A percentile compares a stretch with the other conserved stretches of the same genome.
phyloP scores from a whole-genome alignment of 2,113 vertebrate species.

The Plestiodon gilberti region DNA sequence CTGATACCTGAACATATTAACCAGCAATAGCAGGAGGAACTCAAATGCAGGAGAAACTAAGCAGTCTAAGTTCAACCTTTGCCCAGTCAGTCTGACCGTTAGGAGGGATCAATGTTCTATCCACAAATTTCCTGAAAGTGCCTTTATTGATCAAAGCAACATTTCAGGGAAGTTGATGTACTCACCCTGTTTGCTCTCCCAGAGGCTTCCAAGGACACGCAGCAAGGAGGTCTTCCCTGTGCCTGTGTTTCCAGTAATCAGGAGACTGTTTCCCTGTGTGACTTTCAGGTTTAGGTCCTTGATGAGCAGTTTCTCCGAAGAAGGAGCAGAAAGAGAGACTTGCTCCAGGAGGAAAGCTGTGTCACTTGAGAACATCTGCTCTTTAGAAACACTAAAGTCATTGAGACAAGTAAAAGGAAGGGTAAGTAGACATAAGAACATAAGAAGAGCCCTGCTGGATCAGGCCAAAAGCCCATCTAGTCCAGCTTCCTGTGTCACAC shows the following conservation, averaged over 20 bases:
- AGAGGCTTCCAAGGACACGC: conserved; percentile 89
- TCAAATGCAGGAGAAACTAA: not conserved
- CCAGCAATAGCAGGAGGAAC: not conserved
- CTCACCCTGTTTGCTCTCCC: conserved; percentile 86
- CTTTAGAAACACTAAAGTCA: conserved; percentile 66
- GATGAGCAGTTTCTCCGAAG: conserved; percentile 86
- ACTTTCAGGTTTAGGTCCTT: conserved; percentile 89
- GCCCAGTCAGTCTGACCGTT: not conserved
- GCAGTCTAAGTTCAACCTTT: not conserved
- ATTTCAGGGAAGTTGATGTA: not conserved
- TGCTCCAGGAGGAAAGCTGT: conserved; percentile 86
- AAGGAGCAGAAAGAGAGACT: conserved; percentile 83
- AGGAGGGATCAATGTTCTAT: not conserved
- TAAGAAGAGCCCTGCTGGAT: too few relatives aligned
- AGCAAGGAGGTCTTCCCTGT: conserved; percentile 94
- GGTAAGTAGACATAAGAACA: rapidly evolving
- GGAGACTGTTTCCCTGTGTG: conserved; percentile 83
- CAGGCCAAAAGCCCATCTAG: too few relatives aligned
- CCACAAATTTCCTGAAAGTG: not conserved
- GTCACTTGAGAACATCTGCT: conserved; percentile 65
- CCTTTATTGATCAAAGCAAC: not conserved
- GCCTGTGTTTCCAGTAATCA: conserved; percentile 94
- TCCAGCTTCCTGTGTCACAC: too few relatives aligned
- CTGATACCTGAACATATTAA: not conserved
- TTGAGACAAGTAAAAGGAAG: not conserved